A percentile compares a stretch with the other conserved stretches of the same genome.
Conservation (phyloP, 2,113 vertebrate genomes). For the Dolichotis patagonum region DNA sequence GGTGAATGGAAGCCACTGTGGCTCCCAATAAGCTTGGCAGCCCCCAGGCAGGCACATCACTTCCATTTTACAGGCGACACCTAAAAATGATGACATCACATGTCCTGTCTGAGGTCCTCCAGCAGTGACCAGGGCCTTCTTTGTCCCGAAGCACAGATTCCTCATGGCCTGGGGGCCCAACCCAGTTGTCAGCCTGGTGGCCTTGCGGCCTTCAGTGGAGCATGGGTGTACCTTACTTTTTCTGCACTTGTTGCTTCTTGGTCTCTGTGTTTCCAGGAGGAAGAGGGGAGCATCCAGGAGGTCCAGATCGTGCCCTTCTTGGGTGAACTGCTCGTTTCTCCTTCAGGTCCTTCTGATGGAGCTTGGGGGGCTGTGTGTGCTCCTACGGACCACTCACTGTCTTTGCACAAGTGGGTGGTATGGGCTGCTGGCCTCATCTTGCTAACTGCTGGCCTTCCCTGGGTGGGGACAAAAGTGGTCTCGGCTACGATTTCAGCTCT, state of each 20-base stretch:
- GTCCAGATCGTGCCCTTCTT: background rate
- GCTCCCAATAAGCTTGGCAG: rapidly evolving
- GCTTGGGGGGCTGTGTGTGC: background rate
- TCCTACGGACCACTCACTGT: too few species aligned
- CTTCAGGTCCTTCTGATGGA: background rate
- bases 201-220: background rate
- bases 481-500: background rate
- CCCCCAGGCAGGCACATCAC: rapidly evolving
- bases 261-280: slow-evolving; percentile 3
- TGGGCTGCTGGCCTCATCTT: background rate
- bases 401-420: too few species aligned
- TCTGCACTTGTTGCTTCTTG: background rate
- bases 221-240: background rate
- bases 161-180: background rate
- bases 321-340: background rate
- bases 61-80: background rate
- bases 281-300: background rate
- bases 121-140: rapidly evolving
- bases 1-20: rapidly evolving
- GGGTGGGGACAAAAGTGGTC: background rate
- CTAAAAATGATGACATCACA: rapidly evolving
- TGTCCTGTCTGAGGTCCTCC: background rate
- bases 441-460: background rate
- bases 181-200: background rate
- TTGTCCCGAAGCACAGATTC: background rate